Conservation (phyloP, 2,888 invertebrate genomes). For the Rhogogaster chlorosoma region DNA sequence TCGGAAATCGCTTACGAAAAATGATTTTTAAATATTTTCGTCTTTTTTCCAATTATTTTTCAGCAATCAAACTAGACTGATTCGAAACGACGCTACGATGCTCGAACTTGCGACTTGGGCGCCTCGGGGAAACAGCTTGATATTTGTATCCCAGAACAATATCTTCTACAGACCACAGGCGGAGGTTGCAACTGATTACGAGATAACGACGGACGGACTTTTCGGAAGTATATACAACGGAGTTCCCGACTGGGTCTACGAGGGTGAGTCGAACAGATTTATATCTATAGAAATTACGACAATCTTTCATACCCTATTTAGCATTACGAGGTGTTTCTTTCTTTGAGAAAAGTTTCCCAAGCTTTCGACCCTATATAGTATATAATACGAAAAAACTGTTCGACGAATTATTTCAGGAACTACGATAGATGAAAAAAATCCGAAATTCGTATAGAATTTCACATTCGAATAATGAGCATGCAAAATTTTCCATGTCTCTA, state of each 20-base stretch:
- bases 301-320: constrained; percentile 45
- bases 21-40: not conserved
- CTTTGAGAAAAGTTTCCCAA: too few relatives aligned
- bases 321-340: constrained; percentile 40
- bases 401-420: not conserved
- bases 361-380: too few relatives aligned
- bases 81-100: constrained; percentile 76
- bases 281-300: constrained; percentile 40
- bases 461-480: too few relatives aligned
- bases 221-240: constrained; percentile 88
- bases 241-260: constrained; percentile 97
- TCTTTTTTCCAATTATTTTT: not conserved
- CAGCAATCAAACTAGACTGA: constrained; percentile 56
- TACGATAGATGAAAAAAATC: not conserved
- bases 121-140: constrained; percentile 85
- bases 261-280: constrained; percentile 82
- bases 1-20: not conserved
- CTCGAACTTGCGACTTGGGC: constrained; percentile 90
- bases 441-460: too few relatives aligned
- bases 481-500: too few relatives aligned
- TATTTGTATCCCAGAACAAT: constrained; percentile 87
- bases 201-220: constrained; percentile 83
- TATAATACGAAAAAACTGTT: too few relatives aligned
- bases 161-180: constrained; percentile 85
- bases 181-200: constrained; percentile 76